Evolutionary conservation across 2,888 invertebrate species (phyloP).

Genomic region (Lasioglossum calceatum): DNA sequence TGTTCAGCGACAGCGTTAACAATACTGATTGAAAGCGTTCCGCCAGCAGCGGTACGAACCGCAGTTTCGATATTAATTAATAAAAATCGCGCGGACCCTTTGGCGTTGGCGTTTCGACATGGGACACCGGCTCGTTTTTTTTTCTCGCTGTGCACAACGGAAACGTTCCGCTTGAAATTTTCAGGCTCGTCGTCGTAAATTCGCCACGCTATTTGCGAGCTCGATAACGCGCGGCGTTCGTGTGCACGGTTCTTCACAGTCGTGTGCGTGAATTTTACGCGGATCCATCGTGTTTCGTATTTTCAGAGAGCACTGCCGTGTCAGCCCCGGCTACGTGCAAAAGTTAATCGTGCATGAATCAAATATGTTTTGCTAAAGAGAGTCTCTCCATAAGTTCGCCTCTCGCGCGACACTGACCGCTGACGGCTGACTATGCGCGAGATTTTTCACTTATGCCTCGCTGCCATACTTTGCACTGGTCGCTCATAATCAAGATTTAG

Average conservation of each 20-base stretch:
- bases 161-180: constrained; percentile 34
- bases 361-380: constrained; percentile 53
- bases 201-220: constrained; percentile 27
- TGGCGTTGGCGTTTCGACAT: neutral
- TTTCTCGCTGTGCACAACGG: neutral
- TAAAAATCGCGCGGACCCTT: neutral
- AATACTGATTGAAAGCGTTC: neutral
- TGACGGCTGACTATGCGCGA: neutral
- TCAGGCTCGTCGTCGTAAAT: constrained; percentile 31
- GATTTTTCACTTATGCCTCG: neutral
- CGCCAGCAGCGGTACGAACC: neutral
- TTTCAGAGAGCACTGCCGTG: neutral
- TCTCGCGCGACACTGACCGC: constrained; percentile 4
- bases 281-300: constrained; percentile 7
- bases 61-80: neutral
- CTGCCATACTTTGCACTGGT: too few relatives aligned
- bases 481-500: too few relatives aligned
- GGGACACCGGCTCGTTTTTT: neutral
- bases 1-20: neutral
- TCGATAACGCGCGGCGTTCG: neutral
- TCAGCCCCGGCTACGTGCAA: neutral
- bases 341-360: constrained; percentile 61
- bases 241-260: neutral
- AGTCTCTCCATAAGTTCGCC: constrained; percentile 17
- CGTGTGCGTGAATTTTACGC: constrained; percentile 11